Evolutionary conservation across 2,113 vertebrate species (phyloP), one percentile per base, ranked within the genome.

Genomic region (Menidia beryllina): DNA sequence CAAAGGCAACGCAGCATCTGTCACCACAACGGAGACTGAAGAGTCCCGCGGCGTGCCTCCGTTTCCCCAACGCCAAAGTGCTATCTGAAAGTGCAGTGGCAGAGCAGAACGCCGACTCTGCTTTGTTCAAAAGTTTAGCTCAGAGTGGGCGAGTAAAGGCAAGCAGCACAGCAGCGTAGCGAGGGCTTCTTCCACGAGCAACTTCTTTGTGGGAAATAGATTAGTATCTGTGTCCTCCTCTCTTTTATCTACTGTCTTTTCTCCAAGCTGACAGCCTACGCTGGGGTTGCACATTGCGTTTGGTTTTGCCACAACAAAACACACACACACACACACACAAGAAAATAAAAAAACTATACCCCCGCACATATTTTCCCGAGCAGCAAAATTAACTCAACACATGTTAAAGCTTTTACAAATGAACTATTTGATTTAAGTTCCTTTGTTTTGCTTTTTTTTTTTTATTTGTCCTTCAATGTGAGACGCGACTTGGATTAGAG

Each of bases 281-380:
- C 5, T 13, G 61, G 24, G 43, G 59, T 72, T 15, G 30, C 30
- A 1, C 3, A n/a, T 70, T 27, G 0, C 57, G 72, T 86, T 70
- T 58, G 38, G 74, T 76, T 91, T 89, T 88, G 87, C 90, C 47
- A 50, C 34, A 43, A 69, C 41, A 56, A 52, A 59, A 21, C 45
- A 2, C 39, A 41, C 4, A 17, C 39, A 41, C 13, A 41, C 6
- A 41, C 17, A 12, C 13, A 81, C 21, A 4, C 30, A 26, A 47
- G 17, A 53, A 60, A n/a, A n/a, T n/a, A n/a, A n/a, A n/a, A n/a
- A n/a, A n/a, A n/a, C n/a, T n/a, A n/a, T n/a, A n/a, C n/a, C n/a
- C n/a, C n/a, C n/a, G n/a, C n/a, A n/a, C n/a, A n/a, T n/a, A 63
- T 68, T 36, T 43, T 27, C 41, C 30, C 43, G 2, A 48, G 43